Evolutionary conservation across 2,113 vertebrate species (phyloP), one percentile per base, ranked within the genome.

Genomic region (Elephas maximus): DNA sequence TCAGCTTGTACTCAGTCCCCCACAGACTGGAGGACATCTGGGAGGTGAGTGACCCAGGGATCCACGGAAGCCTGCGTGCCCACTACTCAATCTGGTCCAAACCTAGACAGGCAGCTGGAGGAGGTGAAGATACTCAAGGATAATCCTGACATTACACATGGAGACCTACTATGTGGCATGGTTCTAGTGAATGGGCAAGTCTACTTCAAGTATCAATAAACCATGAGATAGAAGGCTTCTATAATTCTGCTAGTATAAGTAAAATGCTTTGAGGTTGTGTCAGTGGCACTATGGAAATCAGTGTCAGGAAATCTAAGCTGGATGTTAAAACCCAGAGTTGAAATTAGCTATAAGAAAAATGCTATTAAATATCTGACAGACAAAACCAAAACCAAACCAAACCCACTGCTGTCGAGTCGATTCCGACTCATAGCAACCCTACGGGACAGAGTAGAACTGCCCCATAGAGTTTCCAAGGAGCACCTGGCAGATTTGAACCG

Each of bases 261-360:
- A 78, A 78, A 80, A 77, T 77, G 30, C 44, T 82, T 90, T 73
- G 4, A 79, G 33, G 41, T 41, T 83, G 53, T 76, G 23, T 85
- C 62, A 86, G 48, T 90, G 85, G 71, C 9, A 73, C 20, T 90
- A 77, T 94, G 74, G n/a, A 97, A 94, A 21, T 89, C 24, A 91
- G 2, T 65, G 26, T 92, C 51, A 91, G 24, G 76, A 44, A 95
- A 93, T 87, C 67, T 71, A 41, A 94, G 60, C 45, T 63, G 26
- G 3, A 30, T 91, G 8, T 89, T 96, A 93, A 97, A 92, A 91
- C 12, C n/a, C 24, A 95, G 88, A 57, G 57, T 24, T 94, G 78
- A 95, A 94, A 87, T 93, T 78, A 83, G n/a, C 41, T 79, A 0
- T 76, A 88, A 73, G 28, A 69, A 65, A 89, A 69, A 84, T 85